Evolutionary conservation across 2,113 vertebrate species (phyloP).

Genomic region (Paraplagusia blochii): DNA sequence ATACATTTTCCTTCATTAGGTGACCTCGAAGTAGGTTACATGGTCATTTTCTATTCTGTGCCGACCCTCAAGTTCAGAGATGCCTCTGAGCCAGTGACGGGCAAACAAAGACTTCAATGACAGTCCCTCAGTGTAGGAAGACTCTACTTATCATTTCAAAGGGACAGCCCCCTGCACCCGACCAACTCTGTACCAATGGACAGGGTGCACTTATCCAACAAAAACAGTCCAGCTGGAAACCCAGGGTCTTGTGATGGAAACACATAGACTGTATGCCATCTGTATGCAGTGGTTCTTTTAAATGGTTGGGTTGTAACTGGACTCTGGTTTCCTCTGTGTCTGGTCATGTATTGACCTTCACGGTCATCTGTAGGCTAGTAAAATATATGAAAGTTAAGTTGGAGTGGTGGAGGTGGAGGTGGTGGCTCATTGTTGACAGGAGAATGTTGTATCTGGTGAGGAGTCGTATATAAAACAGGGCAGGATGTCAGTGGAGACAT

Average conservation of each 20-base stretch:
- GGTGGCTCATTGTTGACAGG: no score
- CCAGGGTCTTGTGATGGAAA: conserved; percentile 27
- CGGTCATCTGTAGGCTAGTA: no score
- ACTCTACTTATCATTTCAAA: conserved; percentile 75
- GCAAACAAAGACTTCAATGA: conserved; percentile 72
- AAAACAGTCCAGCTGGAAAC: conserved; percentile 52
- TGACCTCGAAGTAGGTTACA: conserved; percentile 72
- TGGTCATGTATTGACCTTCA: no score
- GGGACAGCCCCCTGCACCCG: conserved; percentile 58
- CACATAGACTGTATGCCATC: conserved; percentile 26
- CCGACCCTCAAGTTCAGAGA: conserved; percentile 67
- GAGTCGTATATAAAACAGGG: no score
- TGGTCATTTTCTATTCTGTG: conserved; percentile 68
- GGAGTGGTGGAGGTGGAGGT: no score
- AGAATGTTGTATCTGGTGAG: no score
- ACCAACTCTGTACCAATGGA: conserved; percentile 50
- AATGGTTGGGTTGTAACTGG: no score
- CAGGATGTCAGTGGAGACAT: no score
- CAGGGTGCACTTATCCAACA: conserved; percentile 52
- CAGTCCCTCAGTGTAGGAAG: conserved; percentile 66
- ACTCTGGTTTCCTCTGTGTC: no score
- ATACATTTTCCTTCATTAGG: conserved; percentile 72
- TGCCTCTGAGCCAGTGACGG: conserved; percentile 58
- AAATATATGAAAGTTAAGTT: no score
- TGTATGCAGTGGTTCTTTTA: no score